Conservation (phyloP, 2,797 vertebrate genomes). For the Alca torda region DNA sequence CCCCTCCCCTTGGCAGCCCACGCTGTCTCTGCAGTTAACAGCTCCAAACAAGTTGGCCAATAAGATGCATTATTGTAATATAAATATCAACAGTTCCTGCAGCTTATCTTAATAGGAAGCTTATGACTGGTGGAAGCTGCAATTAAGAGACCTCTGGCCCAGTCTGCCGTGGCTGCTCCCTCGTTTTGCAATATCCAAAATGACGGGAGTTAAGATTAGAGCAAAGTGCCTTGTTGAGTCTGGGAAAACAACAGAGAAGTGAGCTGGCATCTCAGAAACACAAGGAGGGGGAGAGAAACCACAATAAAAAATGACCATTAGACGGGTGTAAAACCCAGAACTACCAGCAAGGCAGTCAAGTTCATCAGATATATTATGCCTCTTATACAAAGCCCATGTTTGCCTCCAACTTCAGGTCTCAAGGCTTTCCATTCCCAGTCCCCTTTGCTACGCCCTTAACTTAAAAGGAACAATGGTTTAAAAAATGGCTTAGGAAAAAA, state of each 20-base stretch:
- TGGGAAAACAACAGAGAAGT: not conserved
- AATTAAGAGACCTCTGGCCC: not conserved
- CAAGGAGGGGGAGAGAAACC: not conserved
- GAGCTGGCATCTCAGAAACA: not conserved
- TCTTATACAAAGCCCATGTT: fast-evolving
- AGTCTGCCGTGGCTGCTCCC: not conserved
- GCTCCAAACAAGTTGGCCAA: not conserved
- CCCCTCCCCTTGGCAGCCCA: not conserved
- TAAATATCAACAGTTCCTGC: not conserved
- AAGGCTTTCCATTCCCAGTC: not conserved
- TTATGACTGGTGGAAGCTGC: not conserved
- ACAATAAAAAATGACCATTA: fast-evolving
- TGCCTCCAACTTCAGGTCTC: not conserved
- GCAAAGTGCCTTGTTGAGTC: not conserved
- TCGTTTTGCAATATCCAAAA: not conserved
- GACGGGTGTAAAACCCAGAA: not conserved
- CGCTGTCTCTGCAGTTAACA: not conserved
- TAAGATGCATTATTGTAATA: not conserved
- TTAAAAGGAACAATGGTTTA: not conserved
- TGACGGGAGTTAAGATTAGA: not conserved
- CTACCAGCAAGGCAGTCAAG: not conserved
- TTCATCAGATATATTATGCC: not conserved
- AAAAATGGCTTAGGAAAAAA: not conserved
- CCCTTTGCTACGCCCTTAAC: fast-evolving
- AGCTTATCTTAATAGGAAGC: not conserved